Percentiles rank a stretch among this genome's conserved stretches.
phyloP scores from a whole-genome alignment of 2,113 vertebrate species.

The Planiliza haematocheilus region DNA sequence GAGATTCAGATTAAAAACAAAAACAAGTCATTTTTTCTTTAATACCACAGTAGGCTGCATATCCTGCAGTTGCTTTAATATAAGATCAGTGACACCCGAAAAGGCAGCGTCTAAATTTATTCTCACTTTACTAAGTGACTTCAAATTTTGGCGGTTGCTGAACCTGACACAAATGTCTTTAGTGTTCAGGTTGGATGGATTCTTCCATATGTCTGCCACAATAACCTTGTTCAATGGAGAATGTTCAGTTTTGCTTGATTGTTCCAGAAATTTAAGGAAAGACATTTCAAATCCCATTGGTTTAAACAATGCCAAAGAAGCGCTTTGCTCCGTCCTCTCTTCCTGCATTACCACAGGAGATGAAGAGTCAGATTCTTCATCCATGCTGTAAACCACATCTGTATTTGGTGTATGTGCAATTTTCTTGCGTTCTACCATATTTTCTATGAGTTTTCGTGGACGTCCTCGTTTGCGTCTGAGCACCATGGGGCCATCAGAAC shows the following conservation, averaged over 20 bases:
- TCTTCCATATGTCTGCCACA: conserved; percentile 47
- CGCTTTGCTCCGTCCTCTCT: conserved; percentile 81
- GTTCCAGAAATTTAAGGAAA: conserved; percentile 94
- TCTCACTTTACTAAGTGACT: conserved; percentile 87
- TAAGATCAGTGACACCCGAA: conserved; percentile 83
- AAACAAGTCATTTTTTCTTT: conserved; percentile 75
- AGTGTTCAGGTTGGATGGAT: conserved; percentile 41
- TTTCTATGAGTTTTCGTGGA: conserved; percentile 81
- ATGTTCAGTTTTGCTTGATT: conserved; percentile 89
- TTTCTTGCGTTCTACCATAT: conserved; percentile 67
- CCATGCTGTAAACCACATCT: conserved; percentile 25
- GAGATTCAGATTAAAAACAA: conserved; percentile 74
- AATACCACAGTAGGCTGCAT: conserved; percentile 91
- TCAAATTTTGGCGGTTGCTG: conserved; percentile 88
- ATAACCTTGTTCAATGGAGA: conserved; percentile 81
- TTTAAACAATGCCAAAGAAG: conserved; percentile 91
- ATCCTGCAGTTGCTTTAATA: conserved; percentile 94
- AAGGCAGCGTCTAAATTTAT: conserved; percentile 89
- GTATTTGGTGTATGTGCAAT: conserved; percentile 67
- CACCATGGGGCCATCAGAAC: conserved; percentile 66
- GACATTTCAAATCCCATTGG: conserved; percentile 98
- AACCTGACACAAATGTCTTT: conserved; percentile 86
- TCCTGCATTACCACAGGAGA: conserved; percentile 69
- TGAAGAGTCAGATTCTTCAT: conserved; percentile 84
- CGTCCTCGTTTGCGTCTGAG: conserved; percentile 87